Evolutionary conservation across 1,140 invertebrate genomes (phyloP), one percentile per base, ranked within the genome.

Genomic region (Drosophila parvula): DNA sequence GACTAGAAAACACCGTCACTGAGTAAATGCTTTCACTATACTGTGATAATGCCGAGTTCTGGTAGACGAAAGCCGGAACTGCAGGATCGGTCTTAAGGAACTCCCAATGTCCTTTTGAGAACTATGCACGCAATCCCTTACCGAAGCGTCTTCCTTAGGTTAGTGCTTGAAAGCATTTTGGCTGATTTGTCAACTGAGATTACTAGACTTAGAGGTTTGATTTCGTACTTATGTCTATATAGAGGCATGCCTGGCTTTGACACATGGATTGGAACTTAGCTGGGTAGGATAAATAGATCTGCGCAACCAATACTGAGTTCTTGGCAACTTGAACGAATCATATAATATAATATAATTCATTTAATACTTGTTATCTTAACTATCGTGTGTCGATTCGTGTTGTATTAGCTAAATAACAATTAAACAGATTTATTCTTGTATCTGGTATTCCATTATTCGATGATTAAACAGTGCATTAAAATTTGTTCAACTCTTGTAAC

Each of bases 401-500:
- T 64, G 41, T 65, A 67, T 86, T 79, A 79, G 76, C 76, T 86
- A 89, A 83, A 83, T 86, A 89, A 86, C 83, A 86, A 78, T 79
- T 74, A 78, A 88, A 77, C 71, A 86, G 76, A 74, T 77, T 30
- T 81, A 60, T 47, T 50, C 48, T 56, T 77, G 65, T 76, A 34
- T 74, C 48, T 47, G 38, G 30, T 74, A 82, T 71, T 70, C 68
- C 64, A 85, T 90, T 89, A 89, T 90, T 90, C 90, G 90, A 91
- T 90, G 86, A 91, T 81, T 90, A 91, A 91, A 91, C 90, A 91
- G 90, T 91, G 90, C 90, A 89, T 91, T 86, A 89, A 84, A 89
- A 89, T 89, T 78, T 83, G 63, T 71, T 82, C 83, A 86, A 86
- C 83, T 86, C 62, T 79, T 64, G 71, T 64, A 77, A 77, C 74